These are phyloP conservation scores for Unio delphinus DNA, from an alignment of 2,888 invertebrate species.

Conservation along the genomic window DNA sequence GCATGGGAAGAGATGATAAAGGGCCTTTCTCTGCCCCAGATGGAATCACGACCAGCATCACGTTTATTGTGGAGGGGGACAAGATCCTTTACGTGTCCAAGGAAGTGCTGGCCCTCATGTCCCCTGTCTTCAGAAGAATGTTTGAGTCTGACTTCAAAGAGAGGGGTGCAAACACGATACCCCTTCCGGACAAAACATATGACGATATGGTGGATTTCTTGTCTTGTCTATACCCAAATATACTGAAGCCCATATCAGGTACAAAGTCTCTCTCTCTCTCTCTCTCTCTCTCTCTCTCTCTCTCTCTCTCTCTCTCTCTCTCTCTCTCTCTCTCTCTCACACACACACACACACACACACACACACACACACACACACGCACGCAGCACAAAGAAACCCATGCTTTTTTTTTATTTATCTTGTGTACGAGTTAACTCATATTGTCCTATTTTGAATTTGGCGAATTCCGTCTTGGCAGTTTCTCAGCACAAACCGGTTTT, in stretches of 20 bases:
- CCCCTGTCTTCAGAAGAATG: slow-evolving; percentile 42
- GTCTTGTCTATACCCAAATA: slow-evolving; percentile 39
- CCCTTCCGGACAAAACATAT: slow-evolving; percentile 40
- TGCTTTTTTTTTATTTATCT: too few relatives aligned
- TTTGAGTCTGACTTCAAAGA: slow-evolving; percentile 42
- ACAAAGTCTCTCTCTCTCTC: not conserved
- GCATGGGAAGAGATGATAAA: not conserved
- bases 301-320: too few relatives aligned
- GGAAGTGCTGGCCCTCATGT: slow-evolving; percentile 35
- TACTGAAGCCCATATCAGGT: slow-evolving; percentile 31
- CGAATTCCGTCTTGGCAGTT: too few relatives aligned
- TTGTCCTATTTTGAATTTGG: too few relatives aligned
- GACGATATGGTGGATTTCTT: slow-evolving; percentile 36
- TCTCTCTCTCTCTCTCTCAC: too few relatives aligned
- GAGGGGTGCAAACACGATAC: slow-evolving; percentile 25
- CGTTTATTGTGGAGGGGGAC: slow-evolving; percentile 30
- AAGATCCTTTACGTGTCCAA: slow-evolving; percentile 29
- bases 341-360: too few relatives aligned
- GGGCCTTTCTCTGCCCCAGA: slow-evolving; percentile 18
- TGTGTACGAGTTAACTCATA: too few relatives aligned
- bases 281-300: too few relatives aligned
- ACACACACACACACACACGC: too few relatives aligned
- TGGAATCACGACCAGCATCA: slow-evolving; percentile 26
- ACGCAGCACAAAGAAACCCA: too few relatives aligned
- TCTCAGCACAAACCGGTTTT: too few relatives aligned